These are phyloP conservation scores for Coreius guichenoti DNA, from an alignment of 2,797 vertebrate genomes.

Conservation along the genomic window DNA sequence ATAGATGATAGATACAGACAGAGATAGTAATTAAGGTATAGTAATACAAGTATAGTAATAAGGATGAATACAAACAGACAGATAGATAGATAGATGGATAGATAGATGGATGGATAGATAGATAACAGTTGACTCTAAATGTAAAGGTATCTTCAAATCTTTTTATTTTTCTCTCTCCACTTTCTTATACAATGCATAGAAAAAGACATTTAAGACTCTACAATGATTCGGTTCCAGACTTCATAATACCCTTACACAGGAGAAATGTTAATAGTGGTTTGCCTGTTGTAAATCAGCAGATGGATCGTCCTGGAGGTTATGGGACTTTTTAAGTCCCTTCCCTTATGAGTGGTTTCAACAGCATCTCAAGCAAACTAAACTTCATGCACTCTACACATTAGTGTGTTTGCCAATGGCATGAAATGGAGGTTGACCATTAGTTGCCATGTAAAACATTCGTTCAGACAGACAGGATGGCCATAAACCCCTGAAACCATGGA, in stretches of 20 bases:
- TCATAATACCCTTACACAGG: conserved; percentile 32
- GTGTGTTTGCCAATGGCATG: conserved; percentile 14
- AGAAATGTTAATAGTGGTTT: conserved; percentile 49
- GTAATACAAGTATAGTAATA: too few relatives aligned
- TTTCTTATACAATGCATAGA: conserved; percentile 37
- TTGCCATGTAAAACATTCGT: conserved; percentile 40
- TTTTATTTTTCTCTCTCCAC: conserved; percentile 31
- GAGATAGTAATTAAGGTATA: too few relatives aligned
- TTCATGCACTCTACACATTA: conserved; percentile 3
- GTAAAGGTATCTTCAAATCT: conserved; percentile 7
- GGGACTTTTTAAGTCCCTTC: conserved; percentile 17
- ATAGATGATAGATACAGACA: too few relatives aligned
- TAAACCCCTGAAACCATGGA: conserved; percentile 31
- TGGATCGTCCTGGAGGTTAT: neutral
- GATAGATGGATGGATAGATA: neutral
- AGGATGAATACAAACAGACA: too few relatives aligned
- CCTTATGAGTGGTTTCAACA: conserved; percentile 38
- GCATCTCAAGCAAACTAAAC: conserved; percentile 6
- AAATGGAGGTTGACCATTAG: conserved; percentile 12
- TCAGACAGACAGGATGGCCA: conserved; percentile 13
- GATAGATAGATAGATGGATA: neutral
- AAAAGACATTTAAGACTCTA: conserved; percentile 50
- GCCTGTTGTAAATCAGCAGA: conserved; percentile 28
- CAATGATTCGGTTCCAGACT: conserved; percentile 38
- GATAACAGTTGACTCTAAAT: neutral